These are phyloP conservation scores for Perccottus glenii DNA, from an alignment of 2,113 vertebrate species.

Conservation along the genomic window DNA sequence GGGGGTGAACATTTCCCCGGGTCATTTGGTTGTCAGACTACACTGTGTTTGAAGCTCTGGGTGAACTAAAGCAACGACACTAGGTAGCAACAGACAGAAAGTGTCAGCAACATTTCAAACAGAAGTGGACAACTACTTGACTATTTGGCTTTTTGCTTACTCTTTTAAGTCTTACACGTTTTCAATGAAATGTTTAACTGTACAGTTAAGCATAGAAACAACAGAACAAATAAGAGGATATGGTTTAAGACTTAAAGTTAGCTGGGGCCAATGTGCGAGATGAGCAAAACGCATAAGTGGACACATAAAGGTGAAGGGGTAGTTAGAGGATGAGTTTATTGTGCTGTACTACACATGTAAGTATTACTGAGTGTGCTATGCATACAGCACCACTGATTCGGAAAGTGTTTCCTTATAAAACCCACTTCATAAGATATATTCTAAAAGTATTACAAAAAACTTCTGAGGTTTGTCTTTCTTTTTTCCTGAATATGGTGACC, in stretches of 20 bases:
- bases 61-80: constrained; percentile 59
- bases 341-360: constrained; percentile 71
- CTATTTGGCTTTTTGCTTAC: constrained; percentile 76
- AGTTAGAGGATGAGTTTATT: constrained; percentile 66
- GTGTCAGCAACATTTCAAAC: constrained; percentile 53
- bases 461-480: constrained; percentile 72
- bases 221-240: constrained; percentile 32
- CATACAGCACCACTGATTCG: constrained; percentile 76
- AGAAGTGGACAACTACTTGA: constrained; percentile 59
- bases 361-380: constrained; percentile 74
- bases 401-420: constrained; percentile 78
- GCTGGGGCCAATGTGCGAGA: constrained; percentile 44
- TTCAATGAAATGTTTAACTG: constrained; percentile 48
- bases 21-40: constrained; percentile 79
- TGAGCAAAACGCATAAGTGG: constrained; percentile 26
- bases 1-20: constrained; percentile 53
- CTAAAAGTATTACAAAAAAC: constrained; percentile 80
- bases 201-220: constrained; percentile 28
- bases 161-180: constrained; percentile 47
- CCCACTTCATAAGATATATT: constrained; percentile 77
- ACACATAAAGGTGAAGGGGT: constrained; percentile 18
- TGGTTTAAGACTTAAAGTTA: constrained; percentile 62
- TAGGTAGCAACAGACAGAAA: constrained; percentile 61
- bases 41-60: constrained; percentile 67
- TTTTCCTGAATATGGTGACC: constrained; percentile 78